phyloP scores from a whole-genome alignment of 2,888 invertebrate genomes.

The Tuta absoluta region DNA sequence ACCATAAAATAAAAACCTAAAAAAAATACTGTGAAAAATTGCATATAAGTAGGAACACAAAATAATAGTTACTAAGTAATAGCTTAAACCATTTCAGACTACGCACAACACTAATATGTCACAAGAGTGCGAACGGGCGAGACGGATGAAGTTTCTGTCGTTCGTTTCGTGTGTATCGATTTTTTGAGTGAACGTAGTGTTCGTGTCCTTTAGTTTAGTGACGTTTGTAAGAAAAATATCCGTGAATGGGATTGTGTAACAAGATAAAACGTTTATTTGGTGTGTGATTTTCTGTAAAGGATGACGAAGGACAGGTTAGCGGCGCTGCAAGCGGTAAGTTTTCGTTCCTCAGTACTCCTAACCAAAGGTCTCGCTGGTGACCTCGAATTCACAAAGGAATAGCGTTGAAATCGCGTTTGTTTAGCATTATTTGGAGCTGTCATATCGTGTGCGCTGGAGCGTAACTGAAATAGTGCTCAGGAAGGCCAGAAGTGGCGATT shows the following conservation, averaged over 20 bases:
- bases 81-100: neutral
- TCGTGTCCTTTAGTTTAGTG: slow-evolving; percentile 87
- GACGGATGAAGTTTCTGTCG: slow-evolving; percentile 83
- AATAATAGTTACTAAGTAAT: neutral
- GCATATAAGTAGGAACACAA: neutral
- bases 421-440: slow-evolving; percentile 3
- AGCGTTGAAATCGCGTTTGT: slow-evolving; percentile 49
- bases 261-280: slow-evolving; percentile 84
- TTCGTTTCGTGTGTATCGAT: slow-evolving; percentile 88
- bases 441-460: neutral
- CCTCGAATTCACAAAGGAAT: slow-evolving; percentile 69
- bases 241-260: slow-evolving; percentile 90
- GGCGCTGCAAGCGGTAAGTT: slow-evolving; percentile 95
- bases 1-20: too few relatives aligned
- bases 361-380: slow-evolving; percentile 69
- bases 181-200: slow-evolving; percentile 88
- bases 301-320: slow-evolving; percentile 99
- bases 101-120: slow-evolving; percentile 35
- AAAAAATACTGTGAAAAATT: too few relatives aligned
- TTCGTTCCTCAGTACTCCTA: slow-evolving; percentile 58
- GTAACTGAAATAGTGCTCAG: neutral
- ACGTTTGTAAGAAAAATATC: slow-evolving; percentile 86
- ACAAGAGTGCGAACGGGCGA: slow-evolving; percentile 58
- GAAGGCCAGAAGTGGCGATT: slow-evolving; percentile 32
- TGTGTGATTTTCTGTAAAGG: slow-evolving; percentile 84